Evolutionary conservation across 2,797 vertebrate genomes (phyloP), one percentile per base, ranked within the genome.

Genomic region (Clamator glandarius): DNA sequence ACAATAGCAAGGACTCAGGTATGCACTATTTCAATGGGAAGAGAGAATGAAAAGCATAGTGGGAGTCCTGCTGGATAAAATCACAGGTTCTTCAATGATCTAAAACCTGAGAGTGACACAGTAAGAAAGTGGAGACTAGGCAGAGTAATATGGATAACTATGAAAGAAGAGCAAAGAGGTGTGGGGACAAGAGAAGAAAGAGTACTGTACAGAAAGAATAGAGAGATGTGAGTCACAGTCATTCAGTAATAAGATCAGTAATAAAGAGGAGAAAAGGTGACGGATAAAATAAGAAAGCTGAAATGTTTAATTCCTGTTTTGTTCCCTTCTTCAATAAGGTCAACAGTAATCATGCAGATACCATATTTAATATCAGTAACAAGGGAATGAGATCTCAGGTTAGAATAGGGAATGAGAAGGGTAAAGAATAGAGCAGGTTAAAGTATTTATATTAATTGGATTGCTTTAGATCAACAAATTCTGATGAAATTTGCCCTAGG

Each of bases 391-490:
- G 36, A 80, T 70, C 20, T 59, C 48, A 74, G 42, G 41, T 39
- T 81, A 72, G 39, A 79, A 51, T 1, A 79, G 5, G 18, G 19
- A 63, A 87, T 73, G n/a, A 64, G 73, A 81, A 73, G 6, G 31
- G 23, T 33, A 52, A 16, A 64, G 36, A 72, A 41, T 4, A 83
- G 46, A n/a, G 8, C 14, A 31, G 41, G 63, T 36, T 62, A 55
- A 15, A 75, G 15, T 74, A 64, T 89, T 93, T 92, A 33, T 57
- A 8, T 39, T 70, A 57, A 13, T 9, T 68, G 69, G 29, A 68
- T 68, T 93, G 63, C 50, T 86, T 89, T 80, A 92, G 52, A 68
- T 64, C 36, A 92, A 95, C 69, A 90, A 72, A 58, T 55, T 55
- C 11, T 5, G 62, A 78, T 55, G 70, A 91, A 94, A 84, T 88